Evolutionary conservation across 2,888 invertebrate species (phyloP).

Genomic region (Dichetophora obliterata): DNA sequence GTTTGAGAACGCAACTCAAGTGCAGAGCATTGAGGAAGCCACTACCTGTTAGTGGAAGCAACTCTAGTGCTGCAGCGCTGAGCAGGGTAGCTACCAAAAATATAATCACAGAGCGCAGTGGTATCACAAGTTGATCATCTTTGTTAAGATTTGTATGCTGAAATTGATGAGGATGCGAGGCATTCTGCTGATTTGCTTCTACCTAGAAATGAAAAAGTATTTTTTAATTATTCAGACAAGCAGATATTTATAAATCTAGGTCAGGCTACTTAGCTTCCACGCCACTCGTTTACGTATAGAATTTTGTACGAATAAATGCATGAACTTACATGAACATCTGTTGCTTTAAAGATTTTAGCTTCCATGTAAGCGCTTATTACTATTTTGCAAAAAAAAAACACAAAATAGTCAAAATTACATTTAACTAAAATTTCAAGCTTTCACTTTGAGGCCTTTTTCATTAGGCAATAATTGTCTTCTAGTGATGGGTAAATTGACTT

Average conservation of each 20-base stretch:
- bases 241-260: slow-evolving; percentile 2
- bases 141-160: background rate
- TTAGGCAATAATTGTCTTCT: no score
- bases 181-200: background rate
- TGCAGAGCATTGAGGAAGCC: slow-evolving; percentile 17
- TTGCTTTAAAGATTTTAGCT: background rate
- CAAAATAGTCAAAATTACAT: no score
- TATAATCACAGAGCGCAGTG: slow-evolving; percentile 53
- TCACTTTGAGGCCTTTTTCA: no score
- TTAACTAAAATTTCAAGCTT: no score
- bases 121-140: slow-evolving; percentile 41
- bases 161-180: background rate
- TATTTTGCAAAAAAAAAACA: no score
- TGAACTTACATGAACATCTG: background rate
- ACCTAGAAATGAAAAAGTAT: background rate
- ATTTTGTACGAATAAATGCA: no score
- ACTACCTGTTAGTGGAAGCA: slow-evolving; percentile 49
- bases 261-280: background rate
- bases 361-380: background rate
- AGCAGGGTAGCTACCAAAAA: slow-evolving; percentile 55
- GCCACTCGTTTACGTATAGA: no score
- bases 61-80: slow-evolving; percentile 56
- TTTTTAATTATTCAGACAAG: background rate
- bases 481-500: no score
- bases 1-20: background rate